A percentile compares a stretch with the other conserved stretches of the same genome.
Conservation (phyloP, 2,888 invertebrate species). For the Euplexia lucipara region DNA sequence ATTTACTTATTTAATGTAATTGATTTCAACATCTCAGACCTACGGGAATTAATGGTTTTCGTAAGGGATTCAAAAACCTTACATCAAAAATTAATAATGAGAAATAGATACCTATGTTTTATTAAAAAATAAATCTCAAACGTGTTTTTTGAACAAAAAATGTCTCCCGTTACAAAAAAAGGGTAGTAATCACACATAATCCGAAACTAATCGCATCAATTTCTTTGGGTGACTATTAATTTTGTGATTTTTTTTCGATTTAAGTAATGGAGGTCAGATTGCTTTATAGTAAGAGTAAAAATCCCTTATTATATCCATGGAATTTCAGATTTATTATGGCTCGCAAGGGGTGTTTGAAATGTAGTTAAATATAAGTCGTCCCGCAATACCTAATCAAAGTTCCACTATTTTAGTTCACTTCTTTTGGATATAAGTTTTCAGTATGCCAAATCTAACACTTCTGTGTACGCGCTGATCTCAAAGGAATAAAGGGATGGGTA, state of each 20-base stretch:
- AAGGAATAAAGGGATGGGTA: too few relatives aligned
- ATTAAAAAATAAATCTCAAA: constrained; percentile 77
- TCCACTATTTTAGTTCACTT: too few relatives aligned
- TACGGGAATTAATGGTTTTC: constrained; percentile 24
- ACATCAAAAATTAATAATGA: constrained; percentile 31
- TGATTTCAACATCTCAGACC: too few relatives aligned
- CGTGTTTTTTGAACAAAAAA: constrained; percentile 70
- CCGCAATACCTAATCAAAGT: too few relatives aligned
- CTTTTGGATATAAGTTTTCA: too few relatives aligned
- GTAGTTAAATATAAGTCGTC: too few relatives aligned
- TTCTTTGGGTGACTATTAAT: constrained; percentile 76
- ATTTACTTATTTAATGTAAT: too few relatives aligned
- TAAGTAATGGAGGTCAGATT: constrained; percentile 32
- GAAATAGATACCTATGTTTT: constrained; percentile 68
- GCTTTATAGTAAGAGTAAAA: constrained; percentile 19
- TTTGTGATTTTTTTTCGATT: constrained; percentile 63
- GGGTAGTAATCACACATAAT: constrained; percentile 77
- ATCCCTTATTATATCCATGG: constrained; percentile 22
- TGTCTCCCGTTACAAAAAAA: constrained; percentile 79
- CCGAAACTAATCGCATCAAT: constrained; percentile 85
- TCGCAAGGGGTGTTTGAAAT: not conserved
- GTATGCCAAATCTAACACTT: too few relatives aligned
- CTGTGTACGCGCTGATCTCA: too few relatives aligned
- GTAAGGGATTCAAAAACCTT: not conserved
- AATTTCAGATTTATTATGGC: constrained; percentile 10